Base-by-base conservation (phyloP, 2,888 invertebrate genomes). In the Brenthis ino region DNA sequence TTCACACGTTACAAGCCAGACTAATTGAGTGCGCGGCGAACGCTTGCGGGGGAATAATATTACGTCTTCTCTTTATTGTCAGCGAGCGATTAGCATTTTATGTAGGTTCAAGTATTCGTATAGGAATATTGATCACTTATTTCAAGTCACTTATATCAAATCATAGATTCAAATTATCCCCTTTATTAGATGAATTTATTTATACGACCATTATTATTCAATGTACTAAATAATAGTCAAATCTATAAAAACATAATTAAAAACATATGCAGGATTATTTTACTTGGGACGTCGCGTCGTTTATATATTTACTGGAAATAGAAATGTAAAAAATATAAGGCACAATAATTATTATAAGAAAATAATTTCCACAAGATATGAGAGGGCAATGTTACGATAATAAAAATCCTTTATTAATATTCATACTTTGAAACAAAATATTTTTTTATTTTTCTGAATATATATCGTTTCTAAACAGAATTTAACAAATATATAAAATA, bases 1-100 rank as follows among this genome's bases (percentile, higher is more conserved):
- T 77, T 81, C 79, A 79, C 78, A 72, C 56, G 64, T 65, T 58
- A 61, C 43, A 57, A 64, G 50, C 60, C 65, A 70, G 55, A 61
- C 60, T 72, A 68, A 75, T 75, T 72, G 67, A 74, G 71, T 71
- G 60, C 50, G 64, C 57, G 48, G 48, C 37, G 58, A 55, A 53
- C 61, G 60, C 55, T 61, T 43, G 51, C 53, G 66, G 16, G 14
- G 43, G 24, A 53, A 57, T 48, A 50, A 43, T 61, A 16, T 67
- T 58, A 64, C 47, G 50, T 47, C 56, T 57, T 24, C 50, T 54
- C 6, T 58, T 60, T 57, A 57, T 60, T 64, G 54, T n/a, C 37
- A 65, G 8, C 20, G 16, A 13, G 33, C 53, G 37, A 63, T 53
- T 43, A 43, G 50, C 50, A 20, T 43, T 65, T 37, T 28, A 5